Evolutionary conservation across 2,888 invertebrate species (phyloP).

Genomic region (Balanococcus diminutus): DNA sequence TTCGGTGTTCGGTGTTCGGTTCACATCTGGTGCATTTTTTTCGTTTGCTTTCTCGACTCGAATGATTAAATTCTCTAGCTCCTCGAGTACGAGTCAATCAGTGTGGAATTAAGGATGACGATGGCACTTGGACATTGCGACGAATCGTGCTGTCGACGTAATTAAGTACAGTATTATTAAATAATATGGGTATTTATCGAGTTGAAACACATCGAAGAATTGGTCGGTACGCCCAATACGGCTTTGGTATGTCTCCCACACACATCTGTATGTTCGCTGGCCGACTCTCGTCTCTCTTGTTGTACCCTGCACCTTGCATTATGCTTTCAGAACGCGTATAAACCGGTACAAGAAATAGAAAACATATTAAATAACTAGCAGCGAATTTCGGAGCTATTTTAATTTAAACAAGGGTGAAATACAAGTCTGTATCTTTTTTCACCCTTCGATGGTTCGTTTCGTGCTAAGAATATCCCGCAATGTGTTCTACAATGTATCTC

Average conservation of each 20-base stretch:
- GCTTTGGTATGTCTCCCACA: neutral
- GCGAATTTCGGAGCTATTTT: no score
- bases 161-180: neutral
- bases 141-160: no score
- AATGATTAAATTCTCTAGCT: neutral
- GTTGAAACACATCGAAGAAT: neutral
- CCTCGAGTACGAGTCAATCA: neutral
- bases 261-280: neutral
- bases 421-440: neutral
- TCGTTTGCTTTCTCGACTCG: no score
- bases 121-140: neutral
- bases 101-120: neutral
- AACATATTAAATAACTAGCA: neutral
- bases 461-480: neutral
- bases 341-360: neutral
- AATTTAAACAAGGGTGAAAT: neutral
- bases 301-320: neutral
- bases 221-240: neutral
- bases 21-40: neutral
- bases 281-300: no score
- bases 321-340: neutral
- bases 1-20: no score
- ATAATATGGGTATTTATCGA: neutral
- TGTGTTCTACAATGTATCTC: neutral
- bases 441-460: neutral